Evolutionary conservation across 1,140 invertebrate genomes (phyloP).

Genomic region (Caenorhabditis tropicalis): DNA sequence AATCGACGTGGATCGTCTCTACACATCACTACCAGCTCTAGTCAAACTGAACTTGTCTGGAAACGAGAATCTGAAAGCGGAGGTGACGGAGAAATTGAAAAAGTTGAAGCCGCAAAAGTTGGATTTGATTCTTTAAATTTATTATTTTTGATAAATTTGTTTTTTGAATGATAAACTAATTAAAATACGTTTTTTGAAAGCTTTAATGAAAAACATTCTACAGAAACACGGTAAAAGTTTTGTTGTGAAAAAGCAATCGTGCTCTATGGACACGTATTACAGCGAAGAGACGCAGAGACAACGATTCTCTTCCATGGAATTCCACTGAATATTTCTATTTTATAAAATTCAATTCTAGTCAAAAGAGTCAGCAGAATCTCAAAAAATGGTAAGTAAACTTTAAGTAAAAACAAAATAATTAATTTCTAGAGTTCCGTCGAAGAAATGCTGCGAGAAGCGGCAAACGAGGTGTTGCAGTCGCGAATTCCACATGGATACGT

Average conservation of each 20-base stretch:
- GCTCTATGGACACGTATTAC: not conserved
- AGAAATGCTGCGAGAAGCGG: constrained; percentile 46
- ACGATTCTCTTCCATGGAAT: too few relatives aligned
- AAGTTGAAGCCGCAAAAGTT: not conserved
- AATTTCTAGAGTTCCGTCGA: constrained; percentile 26
- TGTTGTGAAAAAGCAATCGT: too few relatives aligned
- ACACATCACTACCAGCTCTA: constrained; percentile 50
- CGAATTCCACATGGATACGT: constrained; percentile 54
- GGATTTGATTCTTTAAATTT: constrained; percentile 1
- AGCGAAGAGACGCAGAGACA: not conserved
- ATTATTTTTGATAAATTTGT: not conserved
- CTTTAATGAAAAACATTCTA: too few relatives aligned
- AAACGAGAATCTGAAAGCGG: constrained; percentile 18
- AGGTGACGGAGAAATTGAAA: not conserved
- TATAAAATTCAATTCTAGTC: too few relatives aligned
- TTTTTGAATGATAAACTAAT: not conserved
- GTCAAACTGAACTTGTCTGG: constrained; percentile 58
- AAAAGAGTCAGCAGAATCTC: too few relatives aligned
- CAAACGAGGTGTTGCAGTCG: constrained; percentile 47
- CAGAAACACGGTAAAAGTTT: too few relatives aligned
- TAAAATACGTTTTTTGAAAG: too few relatives aligned
- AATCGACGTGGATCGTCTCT: constrained; percentile 54
- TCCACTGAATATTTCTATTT: too few relatives aligned
- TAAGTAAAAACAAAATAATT: not conserved
- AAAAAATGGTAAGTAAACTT: not conserved